Evolutionary conservation across 2,888 invertebrate genomes (phyloP).

Genomic region (Agonopterix alstromeriana): DNA sequence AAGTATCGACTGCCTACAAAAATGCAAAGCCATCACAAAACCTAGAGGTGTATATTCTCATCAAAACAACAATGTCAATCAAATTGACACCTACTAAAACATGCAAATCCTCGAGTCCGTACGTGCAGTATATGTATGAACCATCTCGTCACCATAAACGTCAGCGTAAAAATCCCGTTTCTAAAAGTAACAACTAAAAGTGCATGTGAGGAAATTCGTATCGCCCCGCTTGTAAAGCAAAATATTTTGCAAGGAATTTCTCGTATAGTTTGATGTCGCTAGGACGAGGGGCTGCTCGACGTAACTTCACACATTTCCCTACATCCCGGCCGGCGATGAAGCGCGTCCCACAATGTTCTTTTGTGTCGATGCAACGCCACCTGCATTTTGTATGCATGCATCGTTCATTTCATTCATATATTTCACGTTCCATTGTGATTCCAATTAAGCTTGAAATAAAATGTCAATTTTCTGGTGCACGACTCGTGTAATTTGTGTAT

Average conservation of each 20-base stretch:
- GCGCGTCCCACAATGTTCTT: slow-evolving; percentile 22
- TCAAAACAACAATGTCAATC: too few species aligned
- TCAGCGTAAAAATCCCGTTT: too few species aligned
- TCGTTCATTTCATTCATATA: slow-evolving; percentile 22
- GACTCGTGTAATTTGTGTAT: too few species aligned
- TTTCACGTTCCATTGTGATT: slow-evolving; percentile 14
- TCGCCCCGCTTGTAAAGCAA: background rate
- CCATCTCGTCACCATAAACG: too few species aligned
- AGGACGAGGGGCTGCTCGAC: background rate
- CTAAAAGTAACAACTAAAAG: too few species aligned
- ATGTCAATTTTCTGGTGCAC: background rate
- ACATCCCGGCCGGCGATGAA: slow-evolving; percentile 19
- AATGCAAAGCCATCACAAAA: too few species aligned
- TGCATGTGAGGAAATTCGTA: too few species aligned
- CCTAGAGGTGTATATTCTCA: too few species aligned
- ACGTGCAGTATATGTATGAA: too few species aligned
- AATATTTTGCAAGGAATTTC: background rate
- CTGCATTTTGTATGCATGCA: slow-evolving; percentile 26
- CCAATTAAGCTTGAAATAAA: slow-evolving; percentile 10
- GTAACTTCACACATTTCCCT: slow-evolving; percentile 10
- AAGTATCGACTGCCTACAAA: too few species aligned
- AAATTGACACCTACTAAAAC: too few species aligned
- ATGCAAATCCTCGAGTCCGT: too few species aligned
- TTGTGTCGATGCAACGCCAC: slow-evolving; percentile 20
- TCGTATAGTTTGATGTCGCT: background rate